phyloP scores from a whole-genome alignment of 2,888 invertebrate genomes.

The Drosophila antonietae region DNA sequence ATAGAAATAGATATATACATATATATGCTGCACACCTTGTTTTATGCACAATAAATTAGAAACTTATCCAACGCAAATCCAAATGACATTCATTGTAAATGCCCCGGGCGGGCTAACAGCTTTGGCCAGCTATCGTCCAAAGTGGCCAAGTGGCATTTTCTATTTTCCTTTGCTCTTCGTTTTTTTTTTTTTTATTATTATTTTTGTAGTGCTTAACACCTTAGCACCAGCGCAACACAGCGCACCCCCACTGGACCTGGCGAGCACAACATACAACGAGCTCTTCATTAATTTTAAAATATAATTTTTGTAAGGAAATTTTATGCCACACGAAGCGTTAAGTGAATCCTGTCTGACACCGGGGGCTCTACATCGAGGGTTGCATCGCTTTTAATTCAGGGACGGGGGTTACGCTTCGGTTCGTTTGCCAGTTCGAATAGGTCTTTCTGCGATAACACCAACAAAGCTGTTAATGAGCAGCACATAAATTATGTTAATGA shows the following conservation, averaged over 20 bases:
- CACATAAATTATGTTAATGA: constrained; percentile 39
- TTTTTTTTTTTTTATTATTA: neutral
- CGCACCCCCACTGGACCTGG: constrained; percentile 5
- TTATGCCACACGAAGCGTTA: constrained; percentile 71
- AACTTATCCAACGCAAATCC: constrained; percentile 74
- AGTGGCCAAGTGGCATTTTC: constrained; percentile 24
- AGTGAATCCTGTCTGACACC: constrained; percentile 47
- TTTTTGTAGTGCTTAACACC: constrained; percentile 59
- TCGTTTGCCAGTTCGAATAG: constrained; percentile 27
- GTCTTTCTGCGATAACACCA: constrained; percentile 34
- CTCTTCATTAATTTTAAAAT: constrained; percentile 72
- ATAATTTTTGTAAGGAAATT: constrained; percentile 61
- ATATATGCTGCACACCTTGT: constrained; percentile 41
- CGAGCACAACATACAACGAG: constrained; percentile 24
- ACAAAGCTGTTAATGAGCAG: constrained; percentile 54
- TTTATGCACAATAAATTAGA: constrained; percentile 72
- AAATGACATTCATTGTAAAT: constrained; percentile 69
- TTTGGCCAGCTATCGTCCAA: constrained; percentile 23
- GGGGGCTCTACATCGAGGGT: constrained; percentile 20
- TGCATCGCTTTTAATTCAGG: constrained; percentile 20
- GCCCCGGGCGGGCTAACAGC: constrained; percentile 32
- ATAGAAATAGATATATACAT: constrained; percentile 11
- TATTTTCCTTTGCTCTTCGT: constrained; percentile 13
- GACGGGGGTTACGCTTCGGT: constrained; percentile 10
- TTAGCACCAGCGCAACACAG: constrained; percentile 53